phyloP scores from a whole-genome alignment of 2,797 vertebrate species.

The Lemur catta region DNA sequence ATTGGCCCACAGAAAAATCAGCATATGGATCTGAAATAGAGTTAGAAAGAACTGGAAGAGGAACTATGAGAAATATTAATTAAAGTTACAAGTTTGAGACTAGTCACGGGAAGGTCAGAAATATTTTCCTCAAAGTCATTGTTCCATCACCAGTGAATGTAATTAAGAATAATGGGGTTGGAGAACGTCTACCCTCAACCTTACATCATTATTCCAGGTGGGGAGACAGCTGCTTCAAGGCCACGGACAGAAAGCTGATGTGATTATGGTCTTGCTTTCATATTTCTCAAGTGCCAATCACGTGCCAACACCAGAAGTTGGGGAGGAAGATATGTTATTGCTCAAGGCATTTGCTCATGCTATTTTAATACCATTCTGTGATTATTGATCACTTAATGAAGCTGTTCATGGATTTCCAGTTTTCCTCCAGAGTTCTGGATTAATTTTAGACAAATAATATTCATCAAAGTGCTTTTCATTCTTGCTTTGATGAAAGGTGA shows the following conservation, averaged over 20 bases:
- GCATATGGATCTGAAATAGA: background rate
- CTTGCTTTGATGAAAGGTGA: background rate
- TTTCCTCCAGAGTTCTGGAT: background rate
- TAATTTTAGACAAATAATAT: slow-evolving; percentile 6
- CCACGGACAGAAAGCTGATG: background rate
- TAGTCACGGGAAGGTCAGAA: background rate
- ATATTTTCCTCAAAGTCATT: background rate
- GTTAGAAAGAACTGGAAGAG: background rate
- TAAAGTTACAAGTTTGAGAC: background rate
- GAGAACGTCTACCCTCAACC: background rate
- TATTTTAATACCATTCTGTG: background rate
- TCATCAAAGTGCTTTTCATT: background rate
- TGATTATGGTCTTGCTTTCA: background rate
- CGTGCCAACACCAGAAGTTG: background rate
- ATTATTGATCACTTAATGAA: background rate
- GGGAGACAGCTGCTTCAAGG: background rate
- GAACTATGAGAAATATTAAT: background rate
- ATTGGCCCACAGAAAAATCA: background rate
- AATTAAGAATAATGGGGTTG: slow-evolving; percentile 32
- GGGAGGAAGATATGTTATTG: background rate
- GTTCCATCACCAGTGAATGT: background rate
- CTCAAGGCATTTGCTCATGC: background rate
- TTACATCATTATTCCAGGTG: rapidly evolving
- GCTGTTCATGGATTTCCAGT: background rate
- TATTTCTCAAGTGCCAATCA: rapidly evolving